Evolutionary conservation across 2,888 invertebrate genomes (phyloP).

Genomic region (Lobophora halterata): DNA sequence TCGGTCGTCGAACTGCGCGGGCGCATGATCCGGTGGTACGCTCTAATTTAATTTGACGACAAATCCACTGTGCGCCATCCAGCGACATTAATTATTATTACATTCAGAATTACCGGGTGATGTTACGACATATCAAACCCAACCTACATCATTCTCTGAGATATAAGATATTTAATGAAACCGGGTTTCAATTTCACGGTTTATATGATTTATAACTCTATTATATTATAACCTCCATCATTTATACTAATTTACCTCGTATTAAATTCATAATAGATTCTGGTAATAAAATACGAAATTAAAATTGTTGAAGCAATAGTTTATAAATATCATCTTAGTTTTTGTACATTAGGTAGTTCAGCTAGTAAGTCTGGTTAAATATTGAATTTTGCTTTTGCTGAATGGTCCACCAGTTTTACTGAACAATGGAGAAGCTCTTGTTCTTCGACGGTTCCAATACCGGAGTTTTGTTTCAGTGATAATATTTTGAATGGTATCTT

Average conservation of each 20-base stretch:
- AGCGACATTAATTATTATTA: slow-evolving; percentile 56
- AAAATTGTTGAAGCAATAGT: slow-evolving; percentile 41
- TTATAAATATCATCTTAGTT: slow-evolving; percentile 35
- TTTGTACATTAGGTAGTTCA: slow-evolving; percentile 20
- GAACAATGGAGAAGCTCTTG: slow-evolving; percentile 6
- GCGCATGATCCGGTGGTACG: slow-evolving; percentile 67
- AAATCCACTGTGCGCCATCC: slow-evolving; percentile 61
- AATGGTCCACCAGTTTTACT: neutral
- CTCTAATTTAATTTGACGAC: slow-evolving; percentile 78
- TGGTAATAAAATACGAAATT: slow-evolving; percentile 27
- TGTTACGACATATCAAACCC: slow-evolving; percentile 41
- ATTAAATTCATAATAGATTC: slow-evolving; percentile 37
- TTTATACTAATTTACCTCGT: slow-evolving; percentile 50
- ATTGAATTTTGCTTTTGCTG: neutral
- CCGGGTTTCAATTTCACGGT: slow-evolving; percentile 44
- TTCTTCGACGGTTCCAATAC: neutral
- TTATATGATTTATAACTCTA: slow-evolving; percentile 38
- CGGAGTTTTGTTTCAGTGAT: slow-evolving; percentile 9
- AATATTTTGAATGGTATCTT: slow-evolving; percentile 34
- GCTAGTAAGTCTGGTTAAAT: slow-evolving; percentile 1
- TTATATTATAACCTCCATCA: slow-evolving; percentile 38
- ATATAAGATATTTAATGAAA: too few species aligned
- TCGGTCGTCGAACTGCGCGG: slow-evolving; percentile 80
- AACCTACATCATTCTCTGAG: slow-evolving; percentile 35
- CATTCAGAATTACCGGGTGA: slow-evolving; percentile 31